phyloP scores from a whole-genome alignment of 2,888 invertebrate species.

The Phorcus lineatus region DNA sequence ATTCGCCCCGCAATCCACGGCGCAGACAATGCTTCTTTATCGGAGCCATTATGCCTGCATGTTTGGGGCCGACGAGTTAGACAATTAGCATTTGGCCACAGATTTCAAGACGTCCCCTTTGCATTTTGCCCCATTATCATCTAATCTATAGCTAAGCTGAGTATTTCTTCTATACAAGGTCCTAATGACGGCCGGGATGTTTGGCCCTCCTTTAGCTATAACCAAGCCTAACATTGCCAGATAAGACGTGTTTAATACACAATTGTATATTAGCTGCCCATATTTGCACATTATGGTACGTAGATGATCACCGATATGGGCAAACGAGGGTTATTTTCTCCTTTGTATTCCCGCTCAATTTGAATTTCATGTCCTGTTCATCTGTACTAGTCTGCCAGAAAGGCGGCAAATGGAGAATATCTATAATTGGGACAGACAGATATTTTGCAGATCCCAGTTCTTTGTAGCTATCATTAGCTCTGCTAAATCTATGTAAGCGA shows the following conservation, averaged over 20 bases:
- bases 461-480: neutral
- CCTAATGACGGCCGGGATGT: constrained; percentile 21
- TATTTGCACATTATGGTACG: constrained; percentile 13
- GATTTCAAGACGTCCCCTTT: constrained; percentile 34
- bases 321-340: constrained; percentile 16
- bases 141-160: constrained; percentile 25
- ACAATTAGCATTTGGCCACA: constrained; percentile 49
- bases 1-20: constrained; percentile 29
- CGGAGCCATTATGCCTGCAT: constrained; percentile 45
- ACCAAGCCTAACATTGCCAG: constrained; percentile 22
- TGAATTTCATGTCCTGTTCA: constrained; percentile 23
- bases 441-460: neutral
- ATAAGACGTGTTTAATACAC: constrained; percentile 23
- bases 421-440: constrained; percentile 17
- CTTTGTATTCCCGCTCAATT: neutral
- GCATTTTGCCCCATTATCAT: constrained; percentile 42
- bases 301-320: constrained; percentile 18
- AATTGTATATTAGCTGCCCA: constrained; percentile 18
- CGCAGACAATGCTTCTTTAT: constrained; percentile 43
- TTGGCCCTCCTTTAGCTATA: constrained; percentile 28
- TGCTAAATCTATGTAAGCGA: constrained; percentile 21
- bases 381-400: neutral
- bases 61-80: constrained; percentile 40
- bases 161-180: constrained; percentile 15
- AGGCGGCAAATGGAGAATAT: neutral